Conservation (phyloP, 2,113 vertebrate genomes). For the Tychaedon coryphoeus region DNA sequence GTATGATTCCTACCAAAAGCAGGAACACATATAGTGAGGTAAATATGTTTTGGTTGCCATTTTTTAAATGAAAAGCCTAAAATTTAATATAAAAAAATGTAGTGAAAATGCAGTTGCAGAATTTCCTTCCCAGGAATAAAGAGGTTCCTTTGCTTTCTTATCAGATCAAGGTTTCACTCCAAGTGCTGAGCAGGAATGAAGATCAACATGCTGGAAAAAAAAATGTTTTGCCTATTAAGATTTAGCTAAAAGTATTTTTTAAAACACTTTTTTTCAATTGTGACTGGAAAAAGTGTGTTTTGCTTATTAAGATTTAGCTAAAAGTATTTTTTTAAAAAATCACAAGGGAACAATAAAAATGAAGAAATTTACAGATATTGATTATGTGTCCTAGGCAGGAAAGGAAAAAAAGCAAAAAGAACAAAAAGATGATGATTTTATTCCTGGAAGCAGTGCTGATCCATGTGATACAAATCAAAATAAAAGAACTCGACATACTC, state of each 20-base stretch:
- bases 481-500: background rate
- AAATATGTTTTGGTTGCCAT: background rate
- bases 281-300: background rate
- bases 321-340: background rate
- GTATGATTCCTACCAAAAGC: background rate
- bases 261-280: too few species aligned
- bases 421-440: background rate
- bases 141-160: background rate
- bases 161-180: background rate
- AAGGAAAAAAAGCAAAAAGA: background rate
- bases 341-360: background rate
- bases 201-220: background rate
- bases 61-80: background rate
- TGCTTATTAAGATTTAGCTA: background rate
- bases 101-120: background rate
- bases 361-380: background rate
- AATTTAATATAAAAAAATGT: background rate
- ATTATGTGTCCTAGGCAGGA: background rate
- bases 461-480: background rate
- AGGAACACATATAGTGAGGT: accelerated
- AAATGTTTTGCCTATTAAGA: background rate
- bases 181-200: background rate
- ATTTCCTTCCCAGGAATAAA: background rate
- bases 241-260: background rate
- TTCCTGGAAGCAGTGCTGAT: background rate